phyloP scores from a whole-genome alignment of 2,888 invertebrate genomes.

The Andrena praecox region DNA sequence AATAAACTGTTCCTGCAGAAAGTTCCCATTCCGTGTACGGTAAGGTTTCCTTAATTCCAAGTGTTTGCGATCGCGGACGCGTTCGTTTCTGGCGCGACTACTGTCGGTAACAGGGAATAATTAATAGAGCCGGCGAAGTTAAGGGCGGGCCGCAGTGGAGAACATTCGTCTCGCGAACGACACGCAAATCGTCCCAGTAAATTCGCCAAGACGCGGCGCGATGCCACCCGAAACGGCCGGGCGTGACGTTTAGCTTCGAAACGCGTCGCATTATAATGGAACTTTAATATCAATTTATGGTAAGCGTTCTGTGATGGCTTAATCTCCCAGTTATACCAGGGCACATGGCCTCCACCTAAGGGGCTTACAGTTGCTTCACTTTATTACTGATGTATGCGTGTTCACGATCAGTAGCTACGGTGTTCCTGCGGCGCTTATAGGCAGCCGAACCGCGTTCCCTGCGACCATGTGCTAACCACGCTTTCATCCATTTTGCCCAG shows the following conservation, averaged over 20 bases:
- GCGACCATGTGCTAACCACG: slow-evolving; percentile 68
- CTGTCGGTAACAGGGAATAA: too few relatives aligned
- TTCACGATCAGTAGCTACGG: slow-evolving; percentile 71
- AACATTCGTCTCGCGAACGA: not conserved
- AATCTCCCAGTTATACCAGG: slow-evolving; percentile 69
- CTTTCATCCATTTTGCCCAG: slow-evolving; percentile 61
- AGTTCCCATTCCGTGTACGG: too few relatives aligned
- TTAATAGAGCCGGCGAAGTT: not conserved
- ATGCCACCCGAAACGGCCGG: slow-evolving; percentile 17
- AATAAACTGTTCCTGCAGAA: too few relatives aligned
- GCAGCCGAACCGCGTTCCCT: slow-evolving; percentile 41
- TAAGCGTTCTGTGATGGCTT: slow-evolving; percentile 64
- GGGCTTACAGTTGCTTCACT: slow-evolving; percentile 73
- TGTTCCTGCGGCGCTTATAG: slow-evolving; percentile 66
- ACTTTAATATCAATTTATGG: slow-evolving; percentile 73
- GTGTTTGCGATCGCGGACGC: too few relatives aligned
- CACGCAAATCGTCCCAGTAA: slow-evolving; percentile 27
- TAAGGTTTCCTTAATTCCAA: too few relatives aligned
- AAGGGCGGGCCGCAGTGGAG: too few relatives aligned
- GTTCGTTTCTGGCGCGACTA: too few relatives aligned
- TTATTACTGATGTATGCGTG: slow-evolving; percentile 76
- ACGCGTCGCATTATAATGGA: slow-evolving; percentile 59
- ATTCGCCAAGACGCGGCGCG: slow-evolving; percentile 8
- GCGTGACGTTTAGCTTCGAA: slow-evolving; percentile 47
- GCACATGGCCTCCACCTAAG: slow-evolving; percentile 63